Base-by-base conservation (phyloP, 2,888 invertebrate genomes). In the Myopa testacea region DNA sequence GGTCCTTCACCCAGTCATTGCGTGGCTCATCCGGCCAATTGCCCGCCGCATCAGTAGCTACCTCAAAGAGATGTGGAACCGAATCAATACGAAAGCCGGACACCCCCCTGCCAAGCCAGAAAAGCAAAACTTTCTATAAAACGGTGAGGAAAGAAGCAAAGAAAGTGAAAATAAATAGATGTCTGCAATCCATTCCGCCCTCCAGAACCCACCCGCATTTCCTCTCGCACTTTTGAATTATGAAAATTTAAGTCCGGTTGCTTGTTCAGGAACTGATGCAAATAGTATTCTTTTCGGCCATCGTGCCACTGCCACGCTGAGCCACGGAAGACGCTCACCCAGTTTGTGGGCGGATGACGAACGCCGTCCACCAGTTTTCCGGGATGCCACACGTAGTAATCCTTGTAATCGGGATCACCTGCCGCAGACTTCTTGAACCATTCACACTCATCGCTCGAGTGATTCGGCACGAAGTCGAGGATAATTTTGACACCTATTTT, bases 361-460 rank as follows among this genome's bases (percentile, higher is more conserved):
- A 71, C 82, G 1, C 88, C 85, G 78, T 84, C 80, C 14, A 84
- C 73, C 0, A 83, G 80, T 1, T 83, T 83, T 0, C 92, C 92
- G 67, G 94, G 91, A 58, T 91, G 91, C 96, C 96, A 96, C 0
- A 95, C 88, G 86, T 95, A 96, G 85, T 92, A 95, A 83, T 96
- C 93, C 58, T 92, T 92, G 84, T 92, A 96, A 0, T 91, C 91
- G 0, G 91, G 90, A 73, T 92, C 91, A 8, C 91, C 90, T 26
- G 91, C 90, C 10, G 93, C 89, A 12, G 96, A 96, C 82, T 93
- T 92, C 77, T 91, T 88, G 87, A 98, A 98, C 98, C 98, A 98
- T 65, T 92, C 91, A 85, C 96, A 95, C 85, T 95, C 91, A 84
- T 95, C 93, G 81, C 95, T 95, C 1, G 93, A 92, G 84, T 96